These are phyloP conservation scores for Falco punctatus DNA, from an alignment of 2,113 vertebrate species.

Conservation along the genomic window DNA sequence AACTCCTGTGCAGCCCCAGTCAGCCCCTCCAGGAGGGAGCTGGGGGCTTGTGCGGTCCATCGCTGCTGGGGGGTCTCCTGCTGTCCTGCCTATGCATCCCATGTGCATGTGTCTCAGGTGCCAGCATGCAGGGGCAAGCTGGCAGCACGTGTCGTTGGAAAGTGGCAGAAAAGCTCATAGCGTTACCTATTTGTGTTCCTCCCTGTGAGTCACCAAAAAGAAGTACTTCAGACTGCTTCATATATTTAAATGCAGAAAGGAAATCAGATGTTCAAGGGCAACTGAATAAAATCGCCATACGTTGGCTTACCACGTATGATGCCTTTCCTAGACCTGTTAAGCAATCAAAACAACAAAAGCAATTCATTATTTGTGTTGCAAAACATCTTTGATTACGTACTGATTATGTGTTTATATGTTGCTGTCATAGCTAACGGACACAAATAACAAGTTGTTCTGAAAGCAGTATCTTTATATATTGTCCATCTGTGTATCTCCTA, in stretches of 20 bases:
- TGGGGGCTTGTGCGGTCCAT: rapidly evolving
- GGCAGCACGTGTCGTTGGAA: rapidly evolving
- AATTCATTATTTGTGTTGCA: background rate
- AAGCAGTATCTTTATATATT: background rate
- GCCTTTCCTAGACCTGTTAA: background rate
- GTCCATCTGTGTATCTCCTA: background rate
- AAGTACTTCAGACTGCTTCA: background rate
- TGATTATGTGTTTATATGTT: background rate
- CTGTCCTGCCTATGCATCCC: rapidly evolving
- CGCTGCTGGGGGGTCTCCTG: background rate
- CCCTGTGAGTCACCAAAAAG: background rate
- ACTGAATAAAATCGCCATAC: background rate
- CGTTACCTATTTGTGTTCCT: background rate
- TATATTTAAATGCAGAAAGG: background rate
- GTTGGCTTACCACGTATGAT: rapidly evolving
- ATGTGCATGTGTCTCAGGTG: rapidly evolving
- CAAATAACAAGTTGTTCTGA: background rate
- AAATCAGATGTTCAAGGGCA: background rate
- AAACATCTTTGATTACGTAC: background rate
- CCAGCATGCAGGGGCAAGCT: background rate
- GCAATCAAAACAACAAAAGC: background rate
- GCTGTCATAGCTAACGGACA: background rate
- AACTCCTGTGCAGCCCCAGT: background rate
- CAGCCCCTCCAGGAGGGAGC: background rate
- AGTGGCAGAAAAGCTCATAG: rapidly evolving